Percentiles rank a stretch among this genome's conserved stretches.
Evolutionary conservation across 2,888 invertebrate genomes (phyloP).

Genomic region (Pogonocherus hispidulus): DNA sequence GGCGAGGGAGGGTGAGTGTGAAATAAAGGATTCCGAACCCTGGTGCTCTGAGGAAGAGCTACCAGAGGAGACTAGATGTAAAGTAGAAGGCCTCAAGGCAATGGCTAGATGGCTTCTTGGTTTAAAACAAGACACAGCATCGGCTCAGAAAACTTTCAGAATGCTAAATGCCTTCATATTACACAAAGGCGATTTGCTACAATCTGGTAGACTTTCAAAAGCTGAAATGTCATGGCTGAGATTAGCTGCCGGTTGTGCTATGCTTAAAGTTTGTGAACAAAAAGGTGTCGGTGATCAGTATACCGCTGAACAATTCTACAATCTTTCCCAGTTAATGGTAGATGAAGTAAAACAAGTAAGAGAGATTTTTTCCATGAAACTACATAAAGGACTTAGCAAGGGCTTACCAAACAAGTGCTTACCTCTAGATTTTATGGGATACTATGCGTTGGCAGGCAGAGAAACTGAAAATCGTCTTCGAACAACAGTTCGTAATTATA

Average conservation of each 20-base stretch:
- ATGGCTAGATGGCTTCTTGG: constrained; percentile 97
- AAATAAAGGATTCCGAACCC: constrained; percentile 55
- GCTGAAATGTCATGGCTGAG: constrained; percentile 96
- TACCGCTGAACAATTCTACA: constrained; percentile 94
- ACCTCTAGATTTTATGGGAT: constrained; percentile 88
- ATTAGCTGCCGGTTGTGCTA: constrained; percentile 93
- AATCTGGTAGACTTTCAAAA: constrained; percentile 81
- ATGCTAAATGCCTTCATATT: constrained; percentile 95
- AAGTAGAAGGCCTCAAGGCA: constrained; percentile 94
- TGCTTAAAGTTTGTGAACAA: constrained; percentile 97
- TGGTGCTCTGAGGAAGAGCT: constrained; percentile 92
- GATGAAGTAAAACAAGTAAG: constrained; percentile 86
- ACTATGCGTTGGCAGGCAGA: constrained; percentile 91
- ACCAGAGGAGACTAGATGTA: constrained; percentile 92
- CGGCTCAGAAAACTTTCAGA: constrained; percentile 93
- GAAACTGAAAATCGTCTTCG: constrained; percentile 87
- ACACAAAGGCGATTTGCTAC: constrained; percentile 79
- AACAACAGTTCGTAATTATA: constrained; percentile 80
- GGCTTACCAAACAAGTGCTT: constrained; percentile 91
- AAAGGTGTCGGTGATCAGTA: constrained; percentile 96
- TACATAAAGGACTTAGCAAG: constrained; percentile 78
- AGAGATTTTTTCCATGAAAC: constrained; percentile 83
- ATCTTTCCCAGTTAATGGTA: constrained; percentile 91
- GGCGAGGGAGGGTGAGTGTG: constrained; percentile 69
- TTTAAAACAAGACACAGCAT: constrained; percentile 87